Conservation (phyloP, 2,797 vertebrate species). For the Rousettus madagascariensis region DNA sequence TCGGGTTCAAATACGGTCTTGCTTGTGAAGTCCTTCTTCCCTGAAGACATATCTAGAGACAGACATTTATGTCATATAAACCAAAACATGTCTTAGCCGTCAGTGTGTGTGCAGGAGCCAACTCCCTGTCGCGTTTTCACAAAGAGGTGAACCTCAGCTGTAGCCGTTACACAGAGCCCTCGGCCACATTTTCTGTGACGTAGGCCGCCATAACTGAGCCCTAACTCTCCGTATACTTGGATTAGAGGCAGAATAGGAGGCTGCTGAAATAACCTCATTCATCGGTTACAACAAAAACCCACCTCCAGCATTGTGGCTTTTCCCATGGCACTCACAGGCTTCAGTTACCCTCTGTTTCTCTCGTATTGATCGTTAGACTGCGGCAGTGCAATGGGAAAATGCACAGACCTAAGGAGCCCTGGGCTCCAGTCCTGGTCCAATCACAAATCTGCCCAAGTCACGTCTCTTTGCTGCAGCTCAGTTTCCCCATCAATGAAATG, state of each 20-base stretch:
- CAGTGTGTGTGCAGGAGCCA: background rate
- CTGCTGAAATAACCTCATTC: background rate
- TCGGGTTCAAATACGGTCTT: background rate
- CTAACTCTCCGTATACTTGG: background rate
- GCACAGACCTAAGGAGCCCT: background rate
- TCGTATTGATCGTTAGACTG: too few species aligned
- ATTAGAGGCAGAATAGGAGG: background rate
- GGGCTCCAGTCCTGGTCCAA: background rate
- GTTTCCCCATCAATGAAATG: background rate
- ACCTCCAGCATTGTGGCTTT: background rate
- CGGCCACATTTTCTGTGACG: background rate
- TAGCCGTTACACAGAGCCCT: background rate
- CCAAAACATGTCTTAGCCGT: background rate
- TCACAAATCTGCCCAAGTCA: background rate
- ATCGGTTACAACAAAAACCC: background rate
- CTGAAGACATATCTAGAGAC: conserved; percentile 53
- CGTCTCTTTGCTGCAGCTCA: background rate
- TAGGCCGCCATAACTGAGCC: background rate
- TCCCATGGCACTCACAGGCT: background rate
- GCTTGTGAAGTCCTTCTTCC: conserved; percentile 2
- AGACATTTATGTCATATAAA: background rate
- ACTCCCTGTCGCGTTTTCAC: background rate
- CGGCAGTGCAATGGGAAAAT: background rate
- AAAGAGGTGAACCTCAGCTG: background rate
- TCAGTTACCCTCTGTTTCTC: background rate